Evolutionary conservation across 2,113 vertebrate species (phyloP).

Genomic region (Centropus unirufus): DNA sequence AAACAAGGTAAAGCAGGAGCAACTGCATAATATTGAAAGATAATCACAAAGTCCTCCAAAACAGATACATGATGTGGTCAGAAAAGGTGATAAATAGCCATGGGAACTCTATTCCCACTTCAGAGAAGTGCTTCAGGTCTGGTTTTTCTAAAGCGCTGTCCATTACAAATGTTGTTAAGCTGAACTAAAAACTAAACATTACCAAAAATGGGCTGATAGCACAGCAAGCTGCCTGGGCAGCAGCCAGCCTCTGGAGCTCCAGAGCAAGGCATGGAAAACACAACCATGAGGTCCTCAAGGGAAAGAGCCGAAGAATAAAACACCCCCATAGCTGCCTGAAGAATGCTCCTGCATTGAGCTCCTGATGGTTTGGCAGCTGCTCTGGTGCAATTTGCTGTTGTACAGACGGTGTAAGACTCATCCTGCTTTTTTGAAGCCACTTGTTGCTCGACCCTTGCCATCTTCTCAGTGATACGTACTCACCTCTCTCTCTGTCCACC

Average conservation of each 20-base stretch:
- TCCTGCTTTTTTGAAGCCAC: not conserved
- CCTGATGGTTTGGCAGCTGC: not conserved
- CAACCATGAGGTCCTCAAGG: rapidly evolving
- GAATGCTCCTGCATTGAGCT: not conserved
- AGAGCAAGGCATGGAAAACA: not conserved
- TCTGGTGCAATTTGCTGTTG: no score
- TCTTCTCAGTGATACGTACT: not conserved
- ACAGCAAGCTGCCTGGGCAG: not conserved
- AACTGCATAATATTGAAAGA: not conserved
- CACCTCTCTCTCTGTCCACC: not conserved
- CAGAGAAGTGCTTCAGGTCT: not conserved
- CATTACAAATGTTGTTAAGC: not conserved
- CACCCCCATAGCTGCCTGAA: rapidly evolving
- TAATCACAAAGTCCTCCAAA: not conserved
- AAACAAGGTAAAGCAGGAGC: not conserved
- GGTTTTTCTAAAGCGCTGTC: not conserved
- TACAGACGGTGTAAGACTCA: not conserved
- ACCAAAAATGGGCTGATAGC: rapidly evolving
- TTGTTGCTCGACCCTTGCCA: not conserved
- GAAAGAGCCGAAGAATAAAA: not conserved
- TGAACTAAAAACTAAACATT: not conserved
- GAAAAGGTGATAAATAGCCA: not conserved
- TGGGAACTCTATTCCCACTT: not conserved
- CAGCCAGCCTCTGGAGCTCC: not conserved
- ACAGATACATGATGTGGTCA: not conserved